Conservation (phyloP, 2,888 invertebrate genomes). For the Scaptomyza cyrtandrae region DNA sequence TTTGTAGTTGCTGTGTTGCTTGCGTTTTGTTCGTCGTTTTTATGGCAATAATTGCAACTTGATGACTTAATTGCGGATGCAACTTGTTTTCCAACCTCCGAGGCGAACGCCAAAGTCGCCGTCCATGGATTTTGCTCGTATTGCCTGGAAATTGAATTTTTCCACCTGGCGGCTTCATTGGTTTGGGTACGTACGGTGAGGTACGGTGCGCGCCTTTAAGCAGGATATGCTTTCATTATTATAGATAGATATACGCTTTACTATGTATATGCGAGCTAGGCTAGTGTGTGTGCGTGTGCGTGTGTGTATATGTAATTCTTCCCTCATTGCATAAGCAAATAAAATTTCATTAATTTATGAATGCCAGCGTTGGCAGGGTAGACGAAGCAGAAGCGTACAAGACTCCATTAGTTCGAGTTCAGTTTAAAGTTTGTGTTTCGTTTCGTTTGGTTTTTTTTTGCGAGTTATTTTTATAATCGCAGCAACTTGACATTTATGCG, state of each 20-base stretch:
- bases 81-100: constrained; percentile 79
- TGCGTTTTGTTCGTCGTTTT: constrained; percentile 81
- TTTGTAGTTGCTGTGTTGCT: constrained; percentile 25
- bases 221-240: constrained; percentile 81
- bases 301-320: constrained; percentile 53
- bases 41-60: constrained; percentile 81
- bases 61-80: constrained; percentile 81
- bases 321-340: constrained; percentile 77
- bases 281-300: background rate
- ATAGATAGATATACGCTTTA: constrained; percentile 53
- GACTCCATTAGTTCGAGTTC: constrained; percentile 64
- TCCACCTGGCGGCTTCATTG: constrained; percentile 65
- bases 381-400: constrained; percentile 20
- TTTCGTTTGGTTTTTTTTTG: constrained; percentile 19
- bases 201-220: constrained; percentile 60
- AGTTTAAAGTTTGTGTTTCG: constrained; percentile 46
- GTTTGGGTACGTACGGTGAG: constrained; percentile 21
- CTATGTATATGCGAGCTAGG: constrained; percentile 13
- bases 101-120: constrained; percentile 11
- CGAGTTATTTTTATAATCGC: constrained; percentile 77
- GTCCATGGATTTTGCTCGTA: constrained; percentile 23
- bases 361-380: constrained; percentile 61
- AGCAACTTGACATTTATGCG: constrained; percentile 81
- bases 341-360: constrained; percentile 81
- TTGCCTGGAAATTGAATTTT: constrained; percentile 79